phyloP scores from a whole-genome alignment of 2,113 vertebrate genomes.

The Meriones unguiculatus region DNA sequence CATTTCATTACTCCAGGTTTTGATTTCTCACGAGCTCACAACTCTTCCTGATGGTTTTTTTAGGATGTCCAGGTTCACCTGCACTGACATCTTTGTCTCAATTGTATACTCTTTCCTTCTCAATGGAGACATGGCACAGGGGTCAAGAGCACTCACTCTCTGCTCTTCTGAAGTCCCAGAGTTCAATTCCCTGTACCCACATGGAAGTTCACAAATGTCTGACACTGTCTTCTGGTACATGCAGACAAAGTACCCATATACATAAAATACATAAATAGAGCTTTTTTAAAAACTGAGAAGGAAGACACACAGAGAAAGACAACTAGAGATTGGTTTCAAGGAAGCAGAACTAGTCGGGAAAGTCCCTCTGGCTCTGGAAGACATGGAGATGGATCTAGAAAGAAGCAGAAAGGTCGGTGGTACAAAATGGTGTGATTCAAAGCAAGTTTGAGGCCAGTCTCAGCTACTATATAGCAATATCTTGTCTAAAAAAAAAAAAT shows the following conservation, averaged over 20 bases:
- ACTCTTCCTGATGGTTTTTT: conserved; percentile 27
- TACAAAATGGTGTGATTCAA: conserved; percentile 39
- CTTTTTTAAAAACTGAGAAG: background rate
- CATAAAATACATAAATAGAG: background rate
- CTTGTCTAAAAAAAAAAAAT: background rate
- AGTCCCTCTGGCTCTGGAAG: background rate
- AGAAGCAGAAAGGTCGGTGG: conserved; percentile 17
- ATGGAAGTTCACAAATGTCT: background rate
- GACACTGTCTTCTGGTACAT: background rate
- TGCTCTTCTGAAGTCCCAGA: background rate
- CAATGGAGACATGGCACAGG: background rate
- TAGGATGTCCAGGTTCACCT: background rate
- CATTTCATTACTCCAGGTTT: conserved; percentile 49
- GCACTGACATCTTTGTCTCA: background rate
- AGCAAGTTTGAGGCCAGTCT: background rate
- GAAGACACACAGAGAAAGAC: conserved; percentile 21
- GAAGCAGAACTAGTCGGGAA: background rate
- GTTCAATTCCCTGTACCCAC: background rate
- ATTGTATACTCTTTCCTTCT: conserved; percentile 43
- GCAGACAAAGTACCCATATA: background rate
- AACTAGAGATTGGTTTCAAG: conserved; percentile 35
- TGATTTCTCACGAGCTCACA: conserved; percentile 60
- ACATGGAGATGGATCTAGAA: conserved; percentile 5
- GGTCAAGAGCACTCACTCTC: too few relatives aligned
- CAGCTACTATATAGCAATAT: background rate